Percentiles rank a stretch among this genome's conserved stretches.
Conservation (phyloP, 1,140 invertebrate genomes). For the Lepidotrigona ventralis region DNA sequence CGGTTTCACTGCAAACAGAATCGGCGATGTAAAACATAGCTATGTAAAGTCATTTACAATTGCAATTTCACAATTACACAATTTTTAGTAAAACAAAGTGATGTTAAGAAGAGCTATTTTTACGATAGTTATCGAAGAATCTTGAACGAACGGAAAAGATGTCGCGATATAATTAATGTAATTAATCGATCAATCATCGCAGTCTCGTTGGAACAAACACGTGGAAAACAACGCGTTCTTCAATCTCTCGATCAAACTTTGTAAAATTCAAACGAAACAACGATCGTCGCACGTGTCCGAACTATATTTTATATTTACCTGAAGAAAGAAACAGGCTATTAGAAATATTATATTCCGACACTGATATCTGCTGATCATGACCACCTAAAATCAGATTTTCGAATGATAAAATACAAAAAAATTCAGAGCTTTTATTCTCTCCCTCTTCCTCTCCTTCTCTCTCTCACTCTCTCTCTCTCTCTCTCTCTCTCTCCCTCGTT, state of each 20-base stretch:
- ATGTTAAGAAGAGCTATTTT: neutral
- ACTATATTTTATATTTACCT: conserved; percentile 34
- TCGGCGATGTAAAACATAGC: no score
- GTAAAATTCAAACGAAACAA: no score
- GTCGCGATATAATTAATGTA: no score
- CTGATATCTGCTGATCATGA: conserved; percentile 55
- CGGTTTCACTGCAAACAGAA: neutral
- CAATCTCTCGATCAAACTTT: no score
- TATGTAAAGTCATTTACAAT: no score
- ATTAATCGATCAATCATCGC: no score
- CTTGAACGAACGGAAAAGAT: no score
- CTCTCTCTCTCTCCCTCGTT: neutral
- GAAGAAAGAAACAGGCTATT: conserved; percentile 45
- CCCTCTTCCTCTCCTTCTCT: no score
- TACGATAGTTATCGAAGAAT: neutral
- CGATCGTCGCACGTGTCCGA: no score
- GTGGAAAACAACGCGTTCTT: no score
- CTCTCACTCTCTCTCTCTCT: no score
- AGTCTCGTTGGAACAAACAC: no score
- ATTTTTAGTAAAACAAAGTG: neutral
- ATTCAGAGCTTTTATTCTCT: neutral
- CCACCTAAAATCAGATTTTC: conserved; percentile 49
- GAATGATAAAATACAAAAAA: neutral
- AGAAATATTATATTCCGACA: conserved; percentile 33
- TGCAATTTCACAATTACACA: neutral